Evolutionary conservation across 2,797 vertebrate species (phyloP).

Genomic region (Petrocephalus sullivani): DNA sequence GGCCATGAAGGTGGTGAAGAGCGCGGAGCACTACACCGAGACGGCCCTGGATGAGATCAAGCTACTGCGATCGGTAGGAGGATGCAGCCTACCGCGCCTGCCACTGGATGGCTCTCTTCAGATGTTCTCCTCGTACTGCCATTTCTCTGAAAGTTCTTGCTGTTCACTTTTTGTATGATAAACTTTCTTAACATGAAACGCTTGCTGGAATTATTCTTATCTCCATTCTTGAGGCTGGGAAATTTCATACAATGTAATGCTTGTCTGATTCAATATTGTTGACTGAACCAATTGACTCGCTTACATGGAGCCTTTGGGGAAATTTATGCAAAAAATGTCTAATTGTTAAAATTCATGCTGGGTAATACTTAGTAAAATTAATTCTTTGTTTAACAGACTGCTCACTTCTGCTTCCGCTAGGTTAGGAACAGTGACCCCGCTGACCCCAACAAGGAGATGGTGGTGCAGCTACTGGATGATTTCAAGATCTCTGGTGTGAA

Average conservation of each 20-base stretch:
- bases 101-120: not conserved
- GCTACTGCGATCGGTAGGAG: slow-evolving; percentile 83
- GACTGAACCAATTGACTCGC: not conserved
- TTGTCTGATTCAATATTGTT: not conserved
- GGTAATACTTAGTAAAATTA: not conserved
- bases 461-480: slow-evolving; percentile 93
- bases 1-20: slow-evolving; percentile 99
- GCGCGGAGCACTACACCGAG: slow-evolving; percentile 97
- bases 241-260: not conserved
- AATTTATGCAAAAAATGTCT: not conserved
- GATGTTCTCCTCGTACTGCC: not conserved
- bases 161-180: not conserved
- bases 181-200: not conserved
- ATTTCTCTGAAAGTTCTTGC: not conserved
- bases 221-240: not conserved
- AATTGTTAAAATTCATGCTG: not conserved
- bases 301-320: not conserved
- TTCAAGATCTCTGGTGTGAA: slow-evolving; percentile 97
- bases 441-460: slow-evolving; percentile 84
- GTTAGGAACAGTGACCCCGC: slow-evolving; percentile 85
- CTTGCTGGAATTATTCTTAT: not conserved
- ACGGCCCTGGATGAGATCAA: slow-evolving; percentile 96
- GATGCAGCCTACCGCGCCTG: not conserved
- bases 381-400: not conserved
- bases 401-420: slow-evolving; percentile 46